Percentiles rank a stretch among this genome's conserved stretches.
Conservation (phyloP, 2,888 invertebrate species). For the Syrphus vitripennis region DNA sequence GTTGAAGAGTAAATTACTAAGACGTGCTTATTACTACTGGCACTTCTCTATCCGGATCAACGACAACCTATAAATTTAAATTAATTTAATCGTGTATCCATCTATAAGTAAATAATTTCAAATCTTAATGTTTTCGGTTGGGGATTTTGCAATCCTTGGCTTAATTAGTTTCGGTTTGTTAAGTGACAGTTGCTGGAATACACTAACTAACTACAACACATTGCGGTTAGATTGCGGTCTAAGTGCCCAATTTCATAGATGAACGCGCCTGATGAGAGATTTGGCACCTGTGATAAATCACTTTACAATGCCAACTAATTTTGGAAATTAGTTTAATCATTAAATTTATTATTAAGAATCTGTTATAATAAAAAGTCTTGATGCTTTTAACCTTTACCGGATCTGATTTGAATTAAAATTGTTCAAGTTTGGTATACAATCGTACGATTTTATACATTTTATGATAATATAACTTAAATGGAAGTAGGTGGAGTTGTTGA, state of each 20-base stretch:
- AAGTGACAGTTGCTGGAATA: conserved; percentile 30
- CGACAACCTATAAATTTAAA: conserved; percentile 31
- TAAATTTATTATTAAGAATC: conserved; percentile 2
- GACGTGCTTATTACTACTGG: conserved; percentile 25
- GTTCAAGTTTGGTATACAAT: not conserved
- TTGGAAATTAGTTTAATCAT: conserved; percentile 26
- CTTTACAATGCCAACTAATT: conserved; percentile 48
- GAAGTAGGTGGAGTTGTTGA: not conserved
- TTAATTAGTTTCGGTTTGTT: conserved; percentile 61
- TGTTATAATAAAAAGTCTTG: not conserved
- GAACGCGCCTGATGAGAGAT: conserved; percentile 30
- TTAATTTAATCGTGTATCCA: conserved; percentile 30
- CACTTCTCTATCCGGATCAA: conserved; percentile 6
- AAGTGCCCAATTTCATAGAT: conserved; percentile 58
- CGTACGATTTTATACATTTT: not conserved
- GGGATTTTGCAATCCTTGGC: conserved; percentile 21
- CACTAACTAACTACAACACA: not conserved
- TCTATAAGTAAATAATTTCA: not conserved
- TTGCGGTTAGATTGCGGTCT: conserved; percentile 36
- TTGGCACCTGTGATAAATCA: conserved; percentile 29
- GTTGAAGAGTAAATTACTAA: conserved; percentile 33
- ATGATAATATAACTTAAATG: not conserved
- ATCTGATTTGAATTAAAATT: not conserved
- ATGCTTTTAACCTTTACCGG: conserved; percentile 8
- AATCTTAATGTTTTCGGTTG: conserved; percentile 5